A percentile compares a stretch with the other conserved stretches of the same genome.
Conservation (phyloP, 2,797 vertebrate species). For the Acomys russatus region DNA sequence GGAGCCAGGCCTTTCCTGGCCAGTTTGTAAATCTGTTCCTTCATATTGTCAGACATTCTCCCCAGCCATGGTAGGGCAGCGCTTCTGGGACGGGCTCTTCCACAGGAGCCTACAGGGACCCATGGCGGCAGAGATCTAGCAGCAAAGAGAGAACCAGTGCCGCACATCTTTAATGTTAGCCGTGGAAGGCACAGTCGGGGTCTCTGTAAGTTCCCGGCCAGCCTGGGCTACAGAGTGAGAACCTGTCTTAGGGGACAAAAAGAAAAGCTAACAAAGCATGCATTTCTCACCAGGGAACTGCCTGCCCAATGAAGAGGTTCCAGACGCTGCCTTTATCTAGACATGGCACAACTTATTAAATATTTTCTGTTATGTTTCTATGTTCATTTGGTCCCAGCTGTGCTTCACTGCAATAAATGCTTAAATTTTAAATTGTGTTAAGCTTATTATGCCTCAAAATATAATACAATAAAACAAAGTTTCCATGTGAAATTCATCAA, state of each 20-base stretch:
- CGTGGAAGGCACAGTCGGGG: background rate
- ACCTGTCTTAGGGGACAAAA: background rate
- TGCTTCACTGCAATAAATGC: background rate
- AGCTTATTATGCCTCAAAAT: conserved; percentile 72
- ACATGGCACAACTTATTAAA: conserved; percentile 21
- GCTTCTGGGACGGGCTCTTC: background rate
- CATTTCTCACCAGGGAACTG: background rate
- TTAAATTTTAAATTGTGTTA: conserved; percentile 72
- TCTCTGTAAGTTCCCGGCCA: background rate
- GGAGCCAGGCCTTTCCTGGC: background rate
- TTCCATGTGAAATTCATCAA: conserved; percentile 84
- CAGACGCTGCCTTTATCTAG: conserved; percentile 6
- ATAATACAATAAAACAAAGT: conserved; percentile 84
- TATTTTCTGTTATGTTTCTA: conserved; percentile 21
- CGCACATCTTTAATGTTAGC: background rate
- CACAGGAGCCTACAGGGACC: background rate
- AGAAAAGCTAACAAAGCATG: background rate
- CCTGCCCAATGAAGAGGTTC: background rate
- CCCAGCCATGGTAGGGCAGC: background rate
- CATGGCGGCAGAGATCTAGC: background rate
- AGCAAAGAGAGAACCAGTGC: background rate
- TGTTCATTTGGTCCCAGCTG: background rate
- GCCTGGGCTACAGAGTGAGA: background rate
- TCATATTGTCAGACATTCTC: background rate
- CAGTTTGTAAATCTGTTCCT: background rate